phyloP scores from a whole-genome alignment of 2,113 vertebrate species.

The Phylloscopus trochilus region DNA sequence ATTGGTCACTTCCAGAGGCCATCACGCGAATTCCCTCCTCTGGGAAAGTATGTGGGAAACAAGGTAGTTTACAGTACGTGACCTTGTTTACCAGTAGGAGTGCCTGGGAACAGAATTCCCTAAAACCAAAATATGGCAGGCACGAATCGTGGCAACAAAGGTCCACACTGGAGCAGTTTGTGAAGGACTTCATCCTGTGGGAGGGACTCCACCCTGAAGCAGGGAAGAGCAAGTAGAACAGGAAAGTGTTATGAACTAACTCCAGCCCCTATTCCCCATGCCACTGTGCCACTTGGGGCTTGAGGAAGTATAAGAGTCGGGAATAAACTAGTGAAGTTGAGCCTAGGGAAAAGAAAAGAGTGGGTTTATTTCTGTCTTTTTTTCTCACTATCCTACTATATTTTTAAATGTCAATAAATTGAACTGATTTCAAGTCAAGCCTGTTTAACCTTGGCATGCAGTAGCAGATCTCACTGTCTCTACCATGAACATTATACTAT shows the following conservation, averaged over 20 bases:
- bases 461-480: neutral
- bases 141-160: too few relatives aligned
- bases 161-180: neutral
- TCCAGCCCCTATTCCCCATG: neutral
- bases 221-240: neutral
- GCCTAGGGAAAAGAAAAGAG: neutral
- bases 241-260: neutral
- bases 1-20: too few relatives aligned
- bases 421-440: neutral
- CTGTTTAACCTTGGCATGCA: neutral
- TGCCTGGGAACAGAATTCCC: too few relatives aligned
- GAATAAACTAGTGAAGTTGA: neutral
- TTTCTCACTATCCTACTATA: neutral
- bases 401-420: neutral
- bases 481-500: neutral
- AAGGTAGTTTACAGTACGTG: too few relatives aligned
- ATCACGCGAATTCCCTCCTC: too few relatives aligned
- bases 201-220: fast-evolving
- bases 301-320: neutral
- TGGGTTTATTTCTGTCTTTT: neutral
- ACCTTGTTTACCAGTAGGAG: too few relatives aligned
- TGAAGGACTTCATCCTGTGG: neutral
- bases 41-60: too few relatives aligned
- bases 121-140: too few relatives aligned
- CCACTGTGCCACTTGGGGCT: fast-evolving